Evolutionary conservation across 2,888 invertebrate genomes (phyloP).

Genomic region (Conistra vaccinii): DNA sequence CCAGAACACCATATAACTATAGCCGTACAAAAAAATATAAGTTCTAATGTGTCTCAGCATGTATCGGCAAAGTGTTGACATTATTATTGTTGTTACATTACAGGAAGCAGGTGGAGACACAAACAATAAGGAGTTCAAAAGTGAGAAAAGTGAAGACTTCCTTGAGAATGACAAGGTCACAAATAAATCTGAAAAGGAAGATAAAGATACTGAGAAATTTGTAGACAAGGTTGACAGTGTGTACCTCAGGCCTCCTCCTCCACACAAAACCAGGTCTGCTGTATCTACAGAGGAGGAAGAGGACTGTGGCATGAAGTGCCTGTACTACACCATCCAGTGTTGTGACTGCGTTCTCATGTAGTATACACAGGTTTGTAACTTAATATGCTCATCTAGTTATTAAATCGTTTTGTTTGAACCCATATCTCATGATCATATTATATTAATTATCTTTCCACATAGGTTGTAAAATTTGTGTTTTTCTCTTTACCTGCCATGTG

Average conservation of each 20-base stretch:
- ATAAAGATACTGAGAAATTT: constrained; percentile 70
- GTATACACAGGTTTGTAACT: constrained; percentile 55
- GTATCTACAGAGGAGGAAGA: constrained; percentile 87
- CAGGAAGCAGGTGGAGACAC: constrained; percentile 83
- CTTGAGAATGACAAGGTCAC: constrained; percentile 75
- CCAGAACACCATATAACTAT: neutral
- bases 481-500: constrained; percentile 10
- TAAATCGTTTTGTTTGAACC: constrained; percentile 21
- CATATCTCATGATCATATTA: constrained; percentile 27
- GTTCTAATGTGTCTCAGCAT: neutral
- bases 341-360: constrained; percentile 91
- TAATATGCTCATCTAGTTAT: constrained; percentile 46
- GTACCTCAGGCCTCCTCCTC: constrained; percentile 76
- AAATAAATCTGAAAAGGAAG: constrained; percentile 69
- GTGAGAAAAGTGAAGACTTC: constrained; percentile 70
- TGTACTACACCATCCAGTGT: constrained; percentile 92
- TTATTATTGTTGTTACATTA: constrained; percentile 33
- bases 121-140: constrained; percentile 70
- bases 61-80: neutral
- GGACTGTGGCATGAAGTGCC: constrained; percentile 91
- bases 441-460: constrained; percentile 1
- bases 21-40: neutral
- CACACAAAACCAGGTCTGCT: constrained; percentile 76
- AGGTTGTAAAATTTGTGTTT: constrained; percentile 37
- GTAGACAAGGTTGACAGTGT: constrained; percentile 85